These are phyloP conservation scores for Eidolon helvum DNA, from an alignment of 2,113 vertebrate species.

Conservation along the genomic window DNA sequence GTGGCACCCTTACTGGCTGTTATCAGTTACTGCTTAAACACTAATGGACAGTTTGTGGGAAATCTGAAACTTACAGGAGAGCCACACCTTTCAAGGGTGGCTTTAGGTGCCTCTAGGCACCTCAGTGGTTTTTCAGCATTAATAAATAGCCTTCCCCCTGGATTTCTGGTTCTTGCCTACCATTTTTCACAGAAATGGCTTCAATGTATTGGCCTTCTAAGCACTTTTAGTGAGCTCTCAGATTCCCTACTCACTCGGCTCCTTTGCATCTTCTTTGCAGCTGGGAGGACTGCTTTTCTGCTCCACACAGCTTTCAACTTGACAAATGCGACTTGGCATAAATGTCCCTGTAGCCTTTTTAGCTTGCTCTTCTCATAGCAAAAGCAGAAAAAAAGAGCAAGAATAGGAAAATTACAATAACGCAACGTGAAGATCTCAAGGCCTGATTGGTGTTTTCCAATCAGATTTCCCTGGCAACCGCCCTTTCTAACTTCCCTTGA, in stretches of 20 bases:
- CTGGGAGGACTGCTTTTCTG: conserved; percentile 73
- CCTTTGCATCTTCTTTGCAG: conserved; percentile 71
- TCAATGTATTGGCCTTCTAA: conserved; percentile 57
- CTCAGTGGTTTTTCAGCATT: accelerated
- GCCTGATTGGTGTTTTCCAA: background rate
- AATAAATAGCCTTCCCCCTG: background rate
- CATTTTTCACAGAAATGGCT: background rate
- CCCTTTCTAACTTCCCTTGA: background rate
- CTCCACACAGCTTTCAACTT: conserved; percentile 75
- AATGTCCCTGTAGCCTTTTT: conserved; percentile 74
- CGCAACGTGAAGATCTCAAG: background rate
- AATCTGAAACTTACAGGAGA: background rate
- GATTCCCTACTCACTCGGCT: conserved; percentile 74
- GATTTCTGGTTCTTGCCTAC: background rate
- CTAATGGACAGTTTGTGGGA: background rate
- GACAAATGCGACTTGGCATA: conserved; percentile 75
- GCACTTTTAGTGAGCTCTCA: conserved; percentile 74
- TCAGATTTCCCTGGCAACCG: conserved; percentile 50
- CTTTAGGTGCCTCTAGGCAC: background rate
- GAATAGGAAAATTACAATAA: conserved; percentile 73
- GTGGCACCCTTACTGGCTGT: background rate
- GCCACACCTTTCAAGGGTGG: background rate
- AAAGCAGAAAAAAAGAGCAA: conserved; percentile 66
- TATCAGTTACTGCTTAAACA: background rate
- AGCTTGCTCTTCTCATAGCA: conserved; percentile 77